These are phyloP conservation scores for Podabrus alpinus DNA, from an alignment of 2,888 invertebrate genomes.

Conservation along the genomic window DNA sequence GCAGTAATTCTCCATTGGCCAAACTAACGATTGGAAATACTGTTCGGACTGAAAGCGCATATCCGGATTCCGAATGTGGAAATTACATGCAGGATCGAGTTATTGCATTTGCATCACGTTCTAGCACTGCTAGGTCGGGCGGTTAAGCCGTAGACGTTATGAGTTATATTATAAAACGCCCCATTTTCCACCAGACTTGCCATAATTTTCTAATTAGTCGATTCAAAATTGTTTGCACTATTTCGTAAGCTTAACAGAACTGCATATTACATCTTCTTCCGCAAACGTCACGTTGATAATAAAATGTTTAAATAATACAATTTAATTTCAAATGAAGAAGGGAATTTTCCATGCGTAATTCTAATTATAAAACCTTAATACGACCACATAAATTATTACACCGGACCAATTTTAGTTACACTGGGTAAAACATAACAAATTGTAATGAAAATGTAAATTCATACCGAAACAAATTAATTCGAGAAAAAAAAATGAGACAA, in stretches of 20 bases:
- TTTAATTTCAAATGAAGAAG: neutral
- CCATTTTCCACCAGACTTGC: neutral
- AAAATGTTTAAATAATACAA: neutral
- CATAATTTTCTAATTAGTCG: neutral
- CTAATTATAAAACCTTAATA: neutral
- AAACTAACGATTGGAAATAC: neutral
- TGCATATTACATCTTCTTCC: too few species aligned
- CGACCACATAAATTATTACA: neutral
- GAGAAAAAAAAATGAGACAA: neutral
- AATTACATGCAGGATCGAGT: neutral
- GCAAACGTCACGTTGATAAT: neutral
- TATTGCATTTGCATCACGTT: too few species aligned
- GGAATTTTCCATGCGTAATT: neutral
- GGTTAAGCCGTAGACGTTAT: too few species aligned
- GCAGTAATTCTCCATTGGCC: neutral
- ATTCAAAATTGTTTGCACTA: neutral
- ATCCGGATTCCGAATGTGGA: neutral
- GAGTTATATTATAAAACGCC: neutral
- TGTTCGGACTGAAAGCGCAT: too few species aligned
- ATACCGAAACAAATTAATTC: neutral
- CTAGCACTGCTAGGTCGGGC: too few species aligned
- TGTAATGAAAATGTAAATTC: neutral
- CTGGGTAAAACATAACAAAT: neutral
- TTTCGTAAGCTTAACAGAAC: neutral
- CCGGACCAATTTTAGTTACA: neutral